Percentiles rank a stretch among this genome's conserved stretches.
Conservation (phyloP, 37 sponge, comb jelly and placozoan species). For the Dysidea cf. avara region DNA sequence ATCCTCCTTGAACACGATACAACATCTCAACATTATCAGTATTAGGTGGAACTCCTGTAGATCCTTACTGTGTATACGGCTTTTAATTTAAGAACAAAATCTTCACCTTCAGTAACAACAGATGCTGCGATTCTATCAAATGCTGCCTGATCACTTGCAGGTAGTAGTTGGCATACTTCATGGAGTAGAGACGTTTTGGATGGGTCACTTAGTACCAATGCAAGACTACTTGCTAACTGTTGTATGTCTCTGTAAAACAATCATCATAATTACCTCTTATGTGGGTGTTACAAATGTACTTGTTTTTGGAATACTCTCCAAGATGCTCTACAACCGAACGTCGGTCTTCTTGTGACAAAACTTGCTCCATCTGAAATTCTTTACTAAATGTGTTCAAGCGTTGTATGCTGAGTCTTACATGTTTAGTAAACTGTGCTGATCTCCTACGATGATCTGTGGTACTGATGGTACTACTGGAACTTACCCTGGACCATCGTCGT, state of each 20-base stretch:
- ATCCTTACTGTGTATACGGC: no score
- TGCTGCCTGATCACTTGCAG: slow-evolving; percentile 53
- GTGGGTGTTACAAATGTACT: slow-evolving; percentile 17
- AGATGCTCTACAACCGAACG: slow-evolving; percentile 43
- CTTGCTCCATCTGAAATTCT: slow-evolving; percentile 50
- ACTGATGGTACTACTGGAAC: background rate
- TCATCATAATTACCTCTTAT: background rate
- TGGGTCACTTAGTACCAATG: slow-evolving; percentile 38
- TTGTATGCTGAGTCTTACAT: no score
- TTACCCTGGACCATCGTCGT: background rate
- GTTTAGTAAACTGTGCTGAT: background rate
- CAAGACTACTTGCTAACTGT: slow-evolving; percentile 40
- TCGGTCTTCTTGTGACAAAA: slow-evolving; percentile 42
- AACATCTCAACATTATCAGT: slow-evolving; percentile 13
- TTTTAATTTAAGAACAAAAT: no score
- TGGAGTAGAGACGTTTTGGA: slow-evolving; percentile 63
- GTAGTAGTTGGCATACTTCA: slow-evolving; percentile 81
- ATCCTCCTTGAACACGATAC: slow-evolving; percentile 24
- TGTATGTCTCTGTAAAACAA: slow-evolving; percentile 49
- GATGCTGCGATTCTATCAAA: slow-evolving; percentile 76
- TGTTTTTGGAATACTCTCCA: slow-evolving; percentile 37
- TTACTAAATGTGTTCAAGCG: no score
- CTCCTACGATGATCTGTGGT: slow-evolving; percentile 2
- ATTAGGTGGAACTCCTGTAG: no score
- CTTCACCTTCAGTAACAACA: slow-evolving; percentile 4